Percentiles rank a stretch among this genome's conserved stretches.
Conservation (phyloP, 2,888 invertebrate species). For the Arge pagana region DNA sequence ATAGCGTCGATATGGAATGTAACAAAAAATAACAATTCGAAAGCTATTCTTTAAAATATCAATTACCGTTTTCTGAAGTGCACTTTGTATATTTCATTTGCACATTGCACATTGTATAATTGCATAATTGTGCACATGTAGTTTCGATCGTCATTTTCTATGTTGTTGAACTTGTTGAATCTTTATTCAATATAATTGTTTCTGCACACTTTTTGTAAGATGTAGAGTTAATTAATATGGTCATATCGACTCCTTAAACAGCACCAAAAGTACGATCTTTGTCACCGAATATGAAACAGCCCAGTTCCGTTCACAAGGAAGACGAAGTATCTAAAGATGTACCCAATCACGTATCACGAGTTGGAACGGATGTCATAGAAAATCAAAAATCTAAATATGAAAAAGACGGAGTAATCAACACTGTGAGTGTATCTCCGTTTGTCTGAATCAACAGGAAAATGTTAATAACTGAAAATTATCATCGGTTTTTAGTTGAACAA, state of each 20-base stretch:
- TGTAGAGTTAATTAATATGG: too few relatives aligned
- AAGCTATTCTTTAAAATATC: too few relatives aligned
- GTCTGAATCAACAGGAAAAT: not conserved
- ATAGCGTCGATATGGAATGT: too few relatives aligned
- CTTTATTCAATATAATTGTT: not conserved
- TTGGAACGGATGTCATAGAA: not conserved
- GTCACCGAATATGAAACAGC: conserved; percentile 3
- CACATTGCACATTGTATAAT: too few relatives aligned
- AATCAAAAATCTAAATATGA: conserved; percentile 30
- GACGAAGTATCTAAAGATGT: conserved; percentile 31
- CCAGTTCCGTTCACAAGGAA: conserved; percentile 19
- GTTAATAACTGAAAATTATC: not conserved
- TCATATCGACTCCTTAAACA: too few relatives aligned
- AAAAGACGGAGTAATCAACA: conserved; percentile 36
- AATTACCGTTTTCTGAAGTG: too few relatives aligned
- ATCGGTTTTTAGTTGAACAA: conserved; percentile 40
- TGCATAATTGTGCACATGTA: too few relatives aligned
- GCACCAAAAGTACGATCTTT: not conserved
- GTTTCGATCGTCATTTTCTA: too few relatives aligned
- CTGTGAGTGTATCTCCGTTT: conserved; percentile 31
- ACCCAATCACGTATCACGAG: conserved; percentile 13
- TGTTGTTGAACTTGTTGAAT: too few relatives aligned
- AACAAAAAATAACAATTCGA: too few relatives aligned
- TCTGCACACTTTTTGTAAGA: too few relatives aligned
- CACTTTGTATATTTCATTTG: too few relatives aligned